phyloP scores from a whole-genome alignment of 2,113 vertebrate genomes.

The Lipophrys pholis region DNA sequence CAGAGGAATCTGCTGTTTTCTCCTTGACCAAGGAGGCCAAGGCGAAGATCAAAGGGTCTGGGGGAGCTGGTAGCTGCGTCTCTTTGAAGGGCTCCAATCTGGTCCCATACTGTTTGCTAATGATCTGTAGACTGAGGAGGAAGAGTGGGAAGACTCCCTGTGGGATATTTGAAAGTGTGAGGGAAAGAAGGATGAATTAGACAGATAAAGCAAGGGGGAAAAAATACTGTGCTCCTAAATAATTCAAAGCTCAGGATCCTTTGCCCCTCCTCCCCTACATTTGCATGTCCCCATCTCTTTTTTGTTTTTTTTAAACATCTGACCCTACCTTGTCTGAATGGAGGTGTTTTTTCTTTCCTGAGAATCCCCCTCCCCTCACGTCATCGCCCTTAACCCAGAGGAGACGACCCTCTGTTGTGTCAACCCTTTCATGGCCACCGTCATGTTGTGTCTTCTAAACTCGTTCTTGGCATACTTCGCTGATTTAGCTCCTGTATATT shows the following conservation, averaged over 20 bases:
- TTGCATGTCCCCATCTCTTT: conserved; percentile 11
- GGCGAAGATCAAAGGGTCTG: conserved; percentile 73
- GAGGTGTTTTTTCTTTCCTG: conserved; percentile 26
- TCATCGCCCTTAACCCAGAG: conserved; percentile 61
- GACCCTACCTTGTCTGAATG: conserved; percentile 67
- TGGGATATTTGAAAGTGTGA: conserved; percentile 61
- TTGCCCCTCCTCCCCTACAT: conserved; percentile 21
- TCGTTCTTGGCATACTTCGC: conserved; percentile 25
- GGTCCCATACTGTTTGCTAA: conserved; percentile 70
- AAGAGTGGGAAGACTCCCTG: conserved; percentile 60
- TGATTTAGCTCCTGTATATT: conserved; percentile 44
- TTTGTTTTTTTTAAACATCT: conserved; percentile 42
- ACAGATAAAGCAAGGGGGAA: conserved; percentile 49
- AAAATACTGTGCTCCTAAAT: conserved; percentile 71
- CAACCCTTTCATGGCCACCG: conserved; percentile 63
- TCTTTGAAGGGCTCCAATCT: conserved; percentile 76
- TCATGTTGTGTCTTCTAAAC: conserved; percentile 50
- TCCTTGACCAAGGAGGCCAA: conserved; percentile 67
- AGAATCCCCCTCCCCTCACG: conserved; percentile 28
- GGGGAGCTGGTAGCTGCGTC: conserved; percentile 52
- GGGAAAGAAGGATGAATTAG: conserved; percentile 60
- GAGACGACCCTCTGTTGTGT: conserved; percentile 66
- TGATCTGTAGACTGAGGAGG: conserved; percentile 70
- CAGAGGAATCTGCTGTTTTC: conserved; percentile 47
- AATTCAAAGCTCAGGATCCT: conserved; percentile 66